Evolutionary conservation across 2,797 vertebrate genomes (phyloP).

Genomic region (Intellagama lesueurii): DNA sequence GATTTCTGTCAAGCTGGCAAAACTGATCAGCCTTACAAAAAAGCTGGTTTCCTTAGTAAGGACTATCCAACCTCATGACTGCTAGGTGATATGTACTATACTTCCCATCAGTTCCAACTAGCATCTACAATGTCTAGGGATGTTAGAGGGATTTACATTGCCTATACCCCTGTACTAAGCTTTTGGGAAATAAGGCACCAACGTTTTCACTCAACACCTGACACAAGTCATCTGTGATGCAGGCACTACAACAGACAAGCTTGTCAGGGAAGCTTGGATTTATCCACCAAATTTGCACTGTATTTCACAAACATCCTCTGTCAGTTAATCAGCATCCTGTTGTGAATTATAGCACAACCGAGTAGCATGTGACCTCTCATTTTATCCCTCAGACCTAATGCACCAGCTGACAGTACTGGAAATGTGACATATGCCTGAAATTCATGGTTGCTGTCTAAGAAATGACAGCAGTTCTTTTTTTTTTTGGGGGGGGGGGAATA

Average conservation of each 20-base stretch:
- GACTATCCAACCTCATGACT: no score
- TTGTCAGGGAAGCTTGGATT: constrained; percentile 35
- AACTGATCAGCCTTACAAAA: no score
- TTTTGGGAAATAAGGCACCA: not conserved
- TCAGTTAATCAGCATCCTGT: constrained; percentile 54
- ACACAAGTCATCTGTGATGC: constrained; percentile 16
- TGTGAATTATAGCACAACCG: constrained; percentile 50
- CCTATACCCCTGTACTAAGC: no score
- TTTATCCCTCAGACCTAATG: constrained; percentile 51
- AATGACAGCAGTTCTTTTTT: constrained; percentile 47
- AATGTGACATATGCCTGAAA: constrained; percentile 52
- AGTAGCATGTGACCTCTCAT: constrained; percentile 44
- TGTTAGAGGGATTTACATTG: not conserved
- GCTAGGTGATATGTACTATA: no score
- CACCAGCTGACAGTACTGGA: constrained; percentile 56
- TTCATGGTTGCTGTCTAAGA: constrained; percentile 54
- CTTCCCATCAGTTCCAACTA: not conserved
- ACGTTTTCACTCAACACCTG: not conserved
- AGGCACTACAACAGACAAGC: constrained; percentile 48
- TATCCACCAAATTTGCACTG: constrained; percentile 41
- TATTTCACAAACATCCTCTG: constrained; percentile 46
- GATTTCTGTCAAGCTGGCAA: no score
- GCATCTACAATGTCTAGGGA: not conserved
- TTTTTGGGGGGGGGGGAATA: not conserved
- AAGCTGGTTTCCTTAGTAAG: no score